phyloP scores from a whole-genome alignment of 2,888 invertebrate genomes.

The Itoplectis maculator region DNA sequence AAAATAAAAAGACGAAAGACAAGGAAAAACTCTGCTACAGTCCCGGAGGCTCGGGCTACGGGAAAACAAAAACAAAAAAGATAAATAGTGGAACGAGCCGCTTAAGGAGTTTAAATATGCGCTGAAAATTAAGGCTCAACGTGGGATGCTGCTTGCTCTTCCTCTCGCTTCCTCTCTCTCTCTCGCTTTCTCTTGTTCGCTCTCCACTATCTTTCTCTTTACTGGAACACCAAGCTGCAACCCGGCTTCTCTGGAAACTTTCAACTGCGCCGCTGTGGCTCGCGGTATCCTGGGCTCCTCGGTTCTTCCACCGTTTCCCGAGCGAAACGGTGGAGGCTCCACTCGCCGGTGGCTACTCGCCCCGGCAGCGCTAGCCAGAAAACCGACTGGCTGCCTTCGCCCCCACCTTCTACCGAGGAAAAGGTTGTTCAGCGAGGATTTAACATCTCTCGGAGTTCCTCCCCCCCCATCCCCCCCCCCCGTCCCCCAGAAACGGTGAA shows the following conservation, averaged over 20 bases:
- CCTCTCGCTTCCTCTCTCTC: slow-evolving; percentile 3
- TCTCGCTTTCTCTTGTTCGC: background rate
- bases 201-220: background rate
- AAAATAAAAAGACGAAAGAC: slow-evolving; percentile 34
- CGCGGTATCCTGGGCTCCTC: slow-evolving; percentile 29
- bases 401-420: slow-evolving; percentile 14
- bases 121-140: slow-evolving; percentile 76
- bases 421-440: slow-evolving; percentile 57
- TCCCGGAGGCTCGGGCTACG: slow-evolving; percentile 46
- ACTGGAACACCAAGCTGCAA: slow-evolving; percentile 14
- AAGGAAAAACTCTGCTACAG: slow-evolving; percentile 28
- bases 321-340: slow-evolving; percentile 39
- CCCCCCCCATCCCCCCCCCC: slow-evolving; percentile 1
- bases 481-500: slow-evolving; percentile 27
- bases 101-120: slow-evolving; percentile 79
- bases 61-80: slow-evolving; percentile 45
- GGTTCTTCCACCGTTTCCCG: slow-evolving; percentile 11
- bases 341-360: slow-evolving; percentile 18
- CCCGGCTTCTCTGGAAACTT: slow-evolving; percentile 56
- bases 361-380: slow-evolving; percentile 12
- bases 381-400: slow-evolving; percentile 37
- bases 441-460: slow-evolving; percentile 58
- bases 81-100: slow-evolving; percentile 71
- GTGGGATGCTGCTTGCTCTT: slow-evolving; percentile 57
- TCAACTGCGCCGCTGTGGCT: slow-evolving; percentile 46